These are phyloP conservation scores for Python bivittatus DNA, from an alignment of 2,113 vertebrate species.

Conservation along the genomic window DNA sequence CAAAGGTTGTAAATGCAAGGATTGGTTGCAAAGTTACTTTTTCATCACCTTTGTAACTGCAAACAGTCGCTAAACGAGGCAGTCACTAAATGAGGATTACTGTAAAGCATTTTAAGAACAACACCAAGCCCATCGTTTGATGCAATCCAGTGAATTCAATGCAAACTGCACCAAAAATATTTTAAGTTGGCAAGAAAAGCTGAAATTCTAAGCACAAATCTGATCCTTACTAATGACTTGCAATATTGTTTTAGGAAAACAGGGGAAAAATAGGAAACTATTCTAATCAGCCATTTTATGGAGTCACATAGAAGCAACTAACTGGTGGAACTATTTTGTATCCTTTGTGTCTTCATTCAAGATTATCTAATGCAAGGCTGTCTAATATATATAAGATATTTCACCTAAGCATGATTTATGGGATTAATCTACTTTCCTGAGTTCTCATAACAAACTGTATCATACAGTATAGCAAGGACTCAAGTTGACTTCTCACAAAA, in stretches of 20 bases:
- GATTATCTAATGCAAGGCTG: background rate
- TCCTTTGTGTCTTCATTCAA: background rate
- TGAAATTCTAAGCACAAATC: slow-evolving; percentile 50
- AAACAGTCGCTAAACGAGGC: background rate
- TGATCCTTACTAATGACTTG: slow-evolving; percentile 50
- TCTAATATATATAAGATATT: background rate
- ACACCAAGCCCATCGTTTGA: background rate
- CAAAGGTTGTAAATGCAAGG: background rate
- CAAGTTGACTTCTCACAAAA: background rate
- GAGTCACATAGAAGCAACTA: background rate
- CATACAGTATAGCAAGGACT: background rate
- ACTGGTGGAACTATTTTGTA: background rate
- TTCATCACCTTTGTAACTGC: background rate
- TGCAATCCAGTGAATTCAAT: background rate
- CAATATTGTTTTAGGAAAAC: slow-evolving; percentile 36
- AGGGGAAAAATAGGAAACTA: background rate
- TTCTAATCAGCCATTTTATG: background rate
- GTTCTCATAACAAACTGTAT: background rate
- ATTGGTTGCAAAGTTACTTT: background rate
- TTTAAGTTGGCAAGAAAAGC: slow-evolving; percentile 42
- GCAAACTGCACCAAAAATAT: slow-evolving; percentile 1
- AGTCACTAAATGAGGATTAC: background rate
- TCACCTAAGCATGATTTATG: background rate
- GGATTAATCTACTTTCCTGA: background rate
- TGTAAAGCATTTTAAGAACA: background rate